These are phyloP conservation scores for Stratiolaelaps scimitus DNA, from an alignment of 1,140 invertebrate species.

Conservation along the genomic window DNA sequence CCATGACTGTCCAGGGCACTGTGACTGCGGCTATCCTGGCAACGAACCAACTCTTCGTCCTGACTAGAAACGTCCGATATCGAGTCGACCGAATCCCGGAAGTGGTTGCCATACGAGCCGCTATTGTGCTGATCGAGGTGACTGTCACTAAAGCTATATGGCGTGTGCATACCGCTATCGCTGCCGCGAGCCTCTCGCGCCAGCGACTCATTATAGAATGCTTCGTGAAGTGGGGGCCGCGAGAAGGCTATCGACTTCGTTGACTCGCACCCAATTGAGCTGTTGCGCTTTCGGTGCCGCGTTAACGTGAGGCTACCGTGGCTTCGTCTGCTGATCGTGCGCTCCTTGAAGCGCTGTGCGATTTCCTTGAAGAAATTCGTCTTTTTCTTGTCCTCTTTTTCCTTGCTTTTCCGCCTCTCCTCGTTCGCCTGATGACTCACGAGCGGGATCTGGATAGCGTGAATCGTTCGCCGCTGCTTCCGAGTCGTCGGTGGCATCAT, in stretches of 20 bases:
- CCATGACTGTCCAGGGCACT: background rate
- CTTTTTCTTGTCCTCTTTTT: constrained; percentile 16
- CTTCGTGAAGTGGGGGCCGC: constrained; percentile 7
- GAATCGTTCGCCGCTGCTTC: background rate
- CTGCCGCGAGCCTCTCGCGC: background rate
- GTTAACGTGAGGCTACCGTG: background rate
- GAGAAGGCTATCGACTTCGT: constrained; percentile 21
- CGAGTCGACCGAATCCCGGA: too few species aligned
- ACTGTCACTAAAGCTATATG: constrained; percentile 23
- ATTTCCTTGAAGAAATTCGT: constrained; percentile 1
- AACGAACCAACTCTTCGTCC: too few species aligned
- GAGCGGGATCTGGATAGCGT: constrained; percentile 21
- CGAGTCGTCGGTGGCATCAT: too few species aligned
- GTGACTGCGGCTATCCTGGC: too few species aligned
- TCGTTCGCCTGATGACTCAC: background rate
- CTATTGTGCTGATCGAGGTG: constrained; percentile 3
- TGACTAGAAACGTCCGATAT: too few species aligned
- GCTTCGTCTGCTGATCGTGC: constrained; percentile 10
- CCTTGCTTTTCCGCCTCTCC: background rate
- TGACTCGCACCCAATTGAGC: constrained; percentile 18
- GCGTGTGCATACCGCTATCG: background rate
- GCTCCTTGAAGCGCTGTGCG: constrained; percentile 9
- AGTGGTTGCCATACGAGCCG: too few species aligned
- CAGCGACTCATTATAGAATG: background rate
- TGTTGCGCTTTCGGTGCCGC: background rate